Evolutionary conservation across 2,888 invertebrate genomes (phyloP).

Genomic region (Heterodera filipjevi): DNA sequence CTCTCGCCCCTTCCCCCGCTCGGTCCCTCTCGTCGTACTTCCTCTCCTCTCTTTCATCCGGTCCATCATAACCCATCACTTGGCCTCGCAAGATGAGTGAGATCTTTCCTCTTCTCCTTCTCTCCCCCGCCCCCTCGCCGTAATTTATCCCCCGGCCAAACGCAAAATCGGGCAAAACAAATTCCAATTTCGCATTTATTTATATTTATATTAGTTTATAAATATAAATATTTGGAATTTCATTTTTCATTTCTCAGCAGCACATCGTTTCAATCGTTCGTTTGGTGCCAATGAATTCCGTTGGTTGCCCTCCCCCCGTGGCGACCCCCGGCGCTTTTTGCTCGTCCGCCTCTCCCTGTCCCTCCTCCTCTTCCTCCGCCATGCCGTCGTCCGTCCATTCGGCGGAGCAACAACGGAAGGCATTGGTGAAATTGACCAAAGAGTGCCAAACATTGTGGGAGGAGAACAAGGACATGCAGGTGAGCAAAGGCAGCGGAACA

Average conservation of each 20-base stretch:
- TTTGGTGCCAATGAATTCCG: neutral
- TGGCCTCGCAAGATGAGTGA: neutral
- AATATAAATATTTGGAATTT: too few relatives aligned
- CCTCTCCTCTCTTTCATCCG: neutral
- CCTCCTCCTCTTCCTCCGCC: neutral
- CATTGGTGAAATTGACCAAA: slow-evolving; percentile 49
- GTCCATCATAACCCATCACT: neutral
- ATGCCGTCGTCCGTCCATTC: slow-evolving; percentile 18
- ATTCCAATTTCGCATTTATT: too few relatives aligned
- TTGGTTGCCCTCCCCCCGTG: neutral
- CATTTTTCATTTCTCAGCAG: too few relatives aligned
- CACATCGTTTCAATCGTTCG: too few relatives aligned
- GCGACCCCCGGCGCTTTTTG: neutral
- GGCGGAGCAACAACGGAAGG: slow-evolving; percentile 15
- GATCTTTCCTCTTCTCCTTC: neutral
- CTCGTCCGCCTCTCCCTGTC: neutral
- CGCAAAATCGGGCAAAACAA: too few relatives aligned
- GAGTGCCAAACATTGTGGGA: slow-evolving; percentile 61
- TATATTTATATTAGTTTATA: too few relatives aligned
- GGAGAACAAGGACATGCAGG: slow-evolving; percentile 58
- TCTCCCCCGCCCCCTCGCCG: neutral
- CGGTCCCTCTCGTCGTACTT: neutral
- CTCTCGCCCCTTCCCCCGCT: neutral
- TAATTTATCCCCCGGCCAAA: neutral
- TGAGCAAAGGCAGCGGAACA: neutral